Base-by-base conservation (phyloP, 2,888 invertebrate genomes). In the Melanostoma scalare region DNA sequence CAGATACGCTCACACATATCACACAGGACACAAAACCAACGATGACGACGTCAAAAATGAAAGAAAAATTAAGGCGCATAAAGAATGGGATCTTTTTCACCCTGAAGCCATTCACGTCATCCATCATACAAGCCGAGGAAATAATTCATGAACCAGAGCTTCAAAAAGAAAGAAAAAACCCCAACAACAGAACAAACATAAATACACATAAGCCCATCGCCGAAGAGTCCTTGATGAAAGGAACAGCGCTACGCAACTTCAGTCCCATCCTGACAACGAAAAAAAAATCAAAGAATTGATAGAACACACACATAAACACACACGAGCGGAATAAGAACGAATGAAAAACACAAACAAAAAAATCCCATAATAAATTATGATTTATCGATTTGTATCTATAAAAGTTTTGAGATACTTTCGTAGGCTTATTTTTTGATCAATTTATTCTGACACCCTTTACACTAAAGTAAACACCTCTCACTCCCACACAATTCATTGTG, bases 21-120 rank as follows among this genome's bases (percentile, higher is more conserved):
- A 63, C 4, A 53, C 10, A 20, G 38, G 38, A 20, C 4, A 53
- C 53, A 46, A 63, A 40, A 48, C 68, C 55, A 9, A 65, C 60
- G 40, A 53, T 36, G 69, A 56, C 31, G 68, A 79, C 68, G 71
- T 78, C 78, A 84, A 71, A 84, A 72, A 65, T 74, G 71, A 74
- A 78, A 74, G 79, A 84, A 84, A 84, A 78, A 78, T 84, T 74
- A 71, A 74, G 44, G 58, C 78, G 40, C 78, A 84, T 84, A 79
- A 84, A 84, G 74, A 74, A 78, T 79, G 73, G 71, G 71, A 78
- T 79, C 79, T 67, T 48, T 60, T 84, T 65, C 79, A 79, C 74
- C 84, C 84, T 40, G 6, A 74, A 60, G 74, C 65, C 65, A 67
- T 60, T 20, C 71, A 67, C 69, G 50, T 74, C 84, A 84, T 84